Conservation (phyloP, 1,140 invertebrate species). For the Subanguina moxae region DNA sequence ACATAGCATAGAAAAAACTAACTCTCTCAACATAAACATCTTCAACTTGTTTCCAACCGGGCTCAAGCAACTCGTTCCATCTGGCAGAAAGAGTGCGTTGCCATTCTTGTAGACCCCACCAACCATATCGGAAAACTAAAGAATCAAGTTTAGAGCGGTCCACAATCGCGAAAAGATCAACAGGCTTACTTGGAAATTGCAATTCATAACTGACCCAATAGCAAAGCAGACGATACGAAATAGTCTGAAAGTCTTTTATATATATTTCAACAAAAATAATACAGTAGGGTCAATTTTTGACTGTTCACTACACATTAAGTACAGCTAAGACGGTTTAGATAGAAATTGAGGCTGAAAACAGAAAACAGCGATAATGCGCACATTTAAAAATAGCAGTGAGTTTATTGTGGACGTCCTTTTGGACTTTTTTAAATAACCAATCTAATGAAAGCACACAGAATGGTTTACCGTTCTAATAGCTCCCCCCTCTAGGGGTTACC, state of each 20-base stretch:
- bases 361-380: too few species aligned
- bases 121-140: slow-evolving; percentile 40
- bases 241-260: background rate
- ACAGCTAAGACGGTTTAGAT: too few species aligned
- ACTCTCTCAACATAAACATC: slow-evolving; percentile 35
- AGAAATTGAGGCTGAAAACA: too few species aligned
- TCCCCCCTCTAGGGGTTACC: too few species aligned
- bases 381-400: too few species aligned
- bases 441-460: too few species aligned
- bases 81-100: slow-evolving; percentile 30
- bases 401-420: too few species aligned
- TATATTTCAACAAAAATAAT: too few species aligned
- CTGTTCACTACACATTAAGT: too few species aligned
- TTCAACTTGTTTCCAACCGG: slow-evolving; percentile 37
- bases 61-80: slow-evolving; percentile 19
- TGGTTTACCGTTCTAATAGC: too few species aligned
- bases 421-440: too few species aligned
- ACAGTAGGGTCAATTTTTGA: too few species aligned
- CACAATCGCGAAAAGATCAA: background rate
- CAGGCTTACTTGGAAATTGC: slow-evolving; percentile 13
- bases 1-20: slow-evolving; percentile 5
- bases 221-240: background rate
- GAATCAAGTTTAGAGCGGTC: background rate
- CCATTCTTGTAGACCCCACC: slow-evolving; percentile 35
- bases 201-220: slow-evolving; percentile 1